Conservation (phyloP, 2,113 vertebrate genomes). For the Phoxinus phoxinus region DNA sequence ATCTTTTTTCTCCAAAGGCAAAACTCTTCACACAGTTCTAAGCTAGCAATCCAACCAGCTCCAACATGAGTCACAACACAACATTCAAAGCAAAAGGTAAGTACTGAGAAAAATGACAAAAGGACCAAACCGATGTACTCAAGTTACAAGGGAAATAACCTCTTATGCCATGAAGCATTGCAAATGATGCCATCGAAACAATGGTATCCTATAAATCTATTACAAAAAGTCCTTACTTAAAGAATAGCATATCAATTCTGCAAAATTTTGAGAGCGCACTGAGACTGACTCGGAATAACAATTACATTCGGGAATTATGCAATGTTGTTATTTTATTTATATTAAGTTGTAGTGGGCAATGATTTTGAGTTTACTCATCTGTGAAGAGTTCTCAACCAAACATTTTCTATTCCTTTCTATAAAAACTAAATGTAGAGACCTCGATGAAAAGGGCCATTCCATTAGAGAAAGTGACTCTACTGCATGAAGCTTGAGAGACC, state of each 20-base stretch:
- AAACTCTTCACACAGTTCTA: background rate
- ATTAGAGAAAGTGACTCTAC: constrained; percentile 3
- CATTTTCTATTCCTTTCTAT: background rate
- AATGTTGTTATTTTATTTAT: background rate
- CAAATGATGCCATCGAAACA: background rate
- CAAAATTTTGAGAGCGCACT: background rate
- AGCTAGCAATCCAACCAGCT: background rate
- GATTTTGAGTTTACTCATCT: background rate
- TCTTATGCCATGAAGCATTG: background rate
- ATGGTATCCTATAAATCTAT: background rate
- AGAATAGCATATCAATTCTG: background rate
- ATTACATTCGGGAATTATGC: background rate
- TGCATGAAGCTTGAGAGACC: background rate
- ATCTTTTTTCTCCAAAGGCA: background rate
- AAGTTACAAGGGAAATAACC: background rate
- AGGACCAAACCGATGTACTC: background rate
- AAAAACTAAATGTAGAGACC: background rate
- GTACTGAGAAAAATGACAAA: background rate
- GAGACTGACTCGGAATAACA: background rate
- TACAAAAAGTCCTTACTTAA: background rate
- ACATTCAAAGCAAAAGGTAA: background rate
- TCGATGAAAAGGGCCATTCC: background rate
- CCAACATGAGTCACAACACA: background rate
- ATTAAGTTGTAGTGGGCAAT: background rate
- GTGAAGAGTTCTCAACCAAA: constrained; percentile 1